Evolutionary conservation across 2,888 invertebrate genomes (phyloP).

Genomic region (Diogma glabrata): DNA sequence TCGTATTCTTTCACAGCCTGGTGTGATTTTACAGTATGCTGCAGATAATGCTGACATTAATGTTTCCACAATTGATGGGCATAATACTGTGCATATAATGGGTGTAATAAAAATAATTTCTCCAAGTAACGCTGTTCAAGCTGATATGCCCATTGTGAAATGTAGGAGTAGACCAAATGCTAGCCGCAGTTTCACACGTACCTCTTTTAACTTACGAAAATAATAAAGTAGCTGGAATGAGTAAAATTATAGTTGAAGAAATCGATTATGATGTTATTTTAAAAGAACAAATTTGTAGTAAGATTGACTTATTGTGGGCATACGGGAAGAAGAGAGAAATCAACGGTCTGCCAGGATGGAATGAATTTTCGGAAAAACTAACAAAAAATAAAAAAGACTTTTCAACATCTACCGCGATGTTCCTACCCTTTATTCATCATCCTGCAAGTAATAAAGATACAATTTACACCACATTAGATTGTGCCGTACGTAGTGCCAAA

Average conservation of each 20-base stretch:
- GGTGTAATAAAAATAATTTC: too few relatives aligned
- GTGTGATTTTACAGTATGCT: constrained; percentile 10
- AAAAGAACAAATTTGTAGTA: too few relatives aligned
- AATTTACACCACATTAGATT: background rate
- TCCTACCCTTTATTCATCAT: background rate
- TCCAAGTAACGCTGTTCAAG: too few relatives aligned
- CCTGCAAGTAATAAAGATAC: background rate
- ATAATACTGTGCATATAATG: constrained; percentile 16
- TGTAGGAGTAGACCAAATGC: too few relatives aligned
- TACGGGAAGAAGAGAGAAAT: background rate
- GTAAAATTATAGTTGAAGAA: background rate
- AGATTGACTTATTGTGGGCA: background rate
- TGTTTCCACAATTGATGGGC: constrained; percentile 13
- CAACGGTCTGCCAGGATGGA: too few relatives aligned
- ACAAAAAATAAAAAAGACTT: too few relatives aligned
- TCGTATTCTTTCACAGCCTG: constrained; percentile 23
- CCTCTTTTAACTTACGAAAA: background rate
- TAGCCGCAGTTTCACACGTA: background rate
- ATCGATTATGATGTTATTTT: too few relatives aligned
- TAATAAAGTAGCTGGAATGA: background rate
- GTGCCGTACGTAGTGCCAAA: background rate
- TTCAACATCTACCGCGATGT: too few relatives aligned
- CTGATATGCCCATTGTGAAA: background rate
- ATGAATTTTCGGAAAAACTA: too few relatives aligned
- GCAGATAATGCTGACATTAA: constrained; percentile 16